Evolutionary conservation across 2,888 invertebrate species (phyloP).

Genomic region (Pollenia griseotomentosa): DNA sequence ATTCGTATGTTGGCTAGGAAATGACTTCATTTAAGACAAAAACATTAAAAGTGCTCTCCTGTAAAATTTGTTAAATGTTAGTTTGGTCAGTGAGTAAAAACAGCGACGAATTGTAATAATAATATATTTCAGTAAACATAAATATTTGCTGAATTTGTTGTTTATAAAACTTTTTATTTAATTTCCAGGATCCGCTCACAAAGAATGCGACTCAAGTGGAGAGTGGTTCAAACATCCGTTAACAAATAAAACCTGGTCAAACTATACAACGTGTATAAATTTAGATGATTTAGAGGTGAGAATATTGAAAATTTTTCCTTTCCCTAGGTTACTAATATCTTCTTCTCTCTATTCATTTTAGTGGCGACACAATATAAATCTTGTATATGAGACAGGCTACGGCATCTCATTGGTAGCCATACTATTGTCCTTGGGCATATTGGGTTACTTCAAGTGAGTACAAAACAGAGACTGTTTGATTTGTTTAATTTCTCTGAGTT

Average conservation of each 20-base stretch:
- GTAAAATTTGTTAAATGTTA: too few species aligned
- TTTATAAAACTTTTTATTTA: not conserved
- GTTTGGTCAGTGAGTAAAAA: too few species aligned
- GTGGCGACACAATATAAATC: conserved; percentile 89
- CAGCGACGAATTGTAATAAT: too few species aligned
- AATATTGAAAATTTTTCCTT: conserved; percentile 61
- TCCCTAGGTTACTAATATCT: not conserved
- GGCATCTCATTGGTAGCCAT: conserved; percentile 93
- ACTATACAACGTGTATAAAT: conserved; percentile 95
- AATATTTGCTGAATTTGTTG: not conserved
- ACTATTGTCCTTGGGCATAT: conserved; percentile 91
- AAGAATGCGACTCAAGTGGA: conserved; percentile 91
- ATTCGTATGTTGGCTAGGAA: too few species aligned
- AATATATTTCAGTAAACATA: too few species aligned
- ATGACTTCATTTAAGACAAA: too few species aligned
- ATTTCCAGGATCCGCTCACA: conserved; percentile 90
- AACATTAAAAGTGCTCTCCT: too few species aligned
- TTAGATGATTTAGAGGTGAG: conserved; percentile 88
- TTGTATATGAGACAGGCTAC: conserved; percentile 94
- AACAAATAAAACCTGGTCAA: conserved; percentile 92
- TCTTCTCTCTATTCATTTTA: conserved; percentile 81
- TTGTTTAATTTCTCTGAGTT: not conserved
- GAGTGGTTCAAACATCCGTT: conserved; percentile 93
- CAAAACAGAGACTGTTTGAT: not conserved
- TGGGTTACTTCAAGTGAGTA: conserved; percentile 94